Percentiles rank a stretch among this genome's conserved stretches.
Conservation (phyloP, 2,797 vertebrate species). For the Chelon labrosus region DNA sequence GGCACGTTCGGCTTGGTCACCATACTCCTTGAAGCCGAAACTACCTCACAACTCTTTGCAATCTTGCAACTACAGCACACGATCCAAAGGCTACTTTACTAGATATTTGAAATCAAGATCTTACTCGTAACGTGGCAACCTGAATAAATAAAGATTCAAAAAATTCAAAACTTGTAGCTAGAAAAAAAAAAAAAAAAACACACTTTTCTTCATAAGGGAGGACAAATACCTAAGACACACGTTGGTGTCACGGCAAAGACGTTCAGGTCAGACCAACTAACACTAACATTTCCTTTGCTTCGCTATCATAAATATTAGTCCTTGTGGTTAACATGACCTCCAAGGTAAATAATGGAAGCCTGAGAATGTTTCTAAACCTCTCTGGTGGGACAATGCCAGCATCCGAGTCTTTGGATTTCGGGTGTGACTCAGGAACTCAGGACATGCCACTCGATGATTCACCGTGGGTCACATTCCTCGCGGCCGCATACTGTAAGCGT, state of each 20-base stretch:
- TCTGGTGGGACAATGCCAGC: constrained; percentile 5
- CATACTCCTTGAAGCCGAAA: no score
- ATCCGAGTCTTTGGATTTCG: constrained; percentile 28
- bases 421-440: constrained; percentile 62
- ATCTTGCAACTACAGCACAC: no score
- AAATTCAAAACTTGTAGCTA: neutral
- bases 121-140: neutral
- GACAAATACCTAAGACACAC: neutral
- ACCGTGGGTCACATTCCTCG: constrained; percentile 58
- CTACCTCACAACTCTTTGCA: no score
- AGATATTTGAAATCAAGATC: no score
- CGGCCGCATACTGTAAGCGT: constrained; percentile 30
- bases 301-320: constrained; percentile 40
- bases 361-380: constrained; percentile 21
- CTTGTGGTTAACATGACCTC: constrained; percentile 32
- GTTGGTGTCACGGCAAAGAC: constrained; percentile 33
- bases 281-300: constrained; percentile 46
- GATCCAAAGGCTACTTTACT: no score
- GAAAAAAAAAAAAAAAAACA: constrained; percentile 1
- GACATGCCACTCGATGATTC: constrained; percentile 72
- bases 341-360: constrained; percentile 25
- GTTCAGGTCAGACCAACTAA: constrained; percentile 29
- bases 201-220: neutral
- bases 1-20: no score
- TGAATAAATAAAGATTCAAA: neutral